phyloP scores from a whole-genome alignment of 1,140 invertebrate genomes.

The Aphidius ervi region DNA sequence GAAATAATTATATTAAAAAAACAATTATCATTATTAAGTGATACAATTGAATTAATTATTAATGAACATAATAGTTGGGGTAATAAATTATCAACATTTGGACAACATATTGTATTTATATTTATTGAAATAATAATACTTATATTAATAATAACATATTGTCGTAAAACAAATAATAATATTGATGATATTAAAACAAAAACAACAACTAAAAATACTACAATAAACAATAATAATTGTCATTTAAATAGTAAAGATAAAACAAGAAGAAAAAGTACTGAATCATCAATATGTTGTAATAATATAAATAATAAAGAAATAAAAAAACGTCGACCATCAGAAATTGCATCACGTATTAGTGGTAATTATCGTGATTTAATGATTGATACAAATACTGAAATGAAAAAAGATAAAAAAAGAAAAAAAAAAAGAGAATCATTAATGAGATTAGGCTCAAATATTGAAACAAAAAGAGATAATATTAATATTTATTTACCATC shows the following conservation, averaged over 20 bases:
- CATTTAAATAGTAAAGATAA: constrained; percentile 4
- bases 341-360: constrained; percentile 69
- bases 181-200: constrained; percentile 15
- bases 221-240: not conserved
- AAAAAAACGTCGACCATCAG: constrained; percentile 67
- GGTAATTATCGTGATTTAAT: constrained; percentile 56
- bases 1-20: constrained; percentile 59
- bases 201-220: not conserved
- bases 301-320: constrained; percentile 38
- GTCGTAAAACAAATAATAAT: constrained; percentile 38
- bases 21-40: constrained; percentile 59
- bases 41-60: constrained; percentile 56
- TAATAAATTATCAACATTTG: constrained; percentile 56
- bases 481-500: constrained; percentile 24
- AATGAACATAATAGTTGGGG: constrained; percentile 64
- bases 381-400: constrained; percentile 38
- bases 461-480: constrained; percentile 21
- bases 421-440: constrained; percentile 46
- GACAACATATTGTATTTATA: constrained; percentile 55
- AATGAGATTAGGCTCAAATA: constrained; percentile 19
- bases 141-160: constrained; percentile 51
- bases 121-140: constrained; percentile 55
- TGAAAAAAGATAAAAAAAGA: constrained; percentile 41
- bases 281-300: constrained; percentile 35
- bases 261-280: constrained; percentile 30